Evolutionary conservation across 1,140 invertebrate species (phyloP), one percentile per base, ranked within the genome.

Genomic region (Dreissena polymorpha): DNA sequence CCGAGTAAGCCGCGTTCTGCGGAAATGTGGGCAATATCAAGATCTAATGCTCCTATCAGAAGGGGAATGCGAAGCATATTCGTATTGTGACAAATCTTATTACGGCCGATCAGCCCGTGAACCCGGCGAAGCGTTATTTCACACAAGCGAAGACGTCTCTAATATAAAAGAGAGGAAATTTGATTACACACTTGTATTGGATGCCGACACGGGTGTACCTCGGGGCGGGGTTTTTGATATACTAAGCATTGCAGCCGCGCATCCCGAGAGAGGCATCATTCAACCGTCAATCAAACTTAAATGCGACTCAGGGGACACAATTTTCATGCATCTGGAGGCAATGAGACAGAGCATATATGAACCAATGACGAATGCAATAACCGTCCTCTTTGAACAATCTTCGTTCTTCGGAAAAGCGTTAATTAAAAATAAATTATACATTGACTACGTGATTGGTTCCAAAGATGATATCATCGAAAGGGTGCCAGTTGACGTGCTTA

Each of bases 21-120:
- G 89, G 25, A 92, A 92, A 82, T 92, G 91, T 85, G 90, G 91
- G 2, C 91, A 92, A 55, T 91, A 92, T 76, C 91, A 92, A 69
- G 91, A 92, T 64, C 75, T 92, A n/a, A 90, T 92, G 89, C 82
- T 91, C 0, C 70, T 92, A 12, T 91, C 89, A 7, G 88, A 90
- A 63, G 91, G 91, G 0, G 86, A 90, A 23, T 83, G 87, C 63
- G 60, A 83, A 16, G 90, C 90, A 0, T 92, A 86, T 63, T 82
- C 87, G 3, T 92, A 92, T 73, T 88, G 89, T 39, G 91, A 92
- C 70, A 23, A 67, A 0, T 79, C 73, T 25, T 87, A 85, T 64
- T 92, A 92, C 70, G 90, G 89, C 5, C 86, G 78, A 16, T 29
- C 63, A 53, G 89, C 90, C 21, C 71, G 91, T 60, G 82, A 75